Percentiles rank a stretch among this genome's conserved stretches.
Conservation (phyloP, 1,140 invertebrate species). For the Habropoda laboriosa region DNA sequence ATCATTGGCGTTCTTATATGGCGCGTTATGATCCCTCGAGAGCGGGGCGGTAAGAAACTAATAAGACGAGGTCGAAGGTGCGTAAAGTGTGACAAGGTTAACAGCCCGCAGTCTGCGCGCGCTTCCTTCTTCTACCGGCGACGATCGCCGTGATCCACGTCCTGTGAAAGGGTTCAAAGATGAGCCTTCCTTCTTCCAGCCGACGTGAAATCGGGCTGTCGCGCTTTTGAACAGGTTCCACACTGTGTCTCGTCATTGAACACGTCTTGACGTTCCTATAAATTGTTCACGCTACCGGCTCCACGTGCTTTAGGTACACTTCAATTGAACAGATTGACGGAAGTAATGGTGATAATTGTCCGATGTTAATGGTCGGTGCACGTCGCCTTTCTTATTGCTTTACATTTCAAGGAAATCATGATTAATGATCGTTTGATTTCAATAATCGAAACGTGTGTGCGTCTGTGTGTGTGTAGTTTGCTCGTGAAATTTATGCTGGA, state of each 20-base stretch:
- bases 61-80: constrained; percentile 58
- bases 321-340: too few species aligned
- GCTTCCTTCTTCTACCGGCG: constrained; percentile 16
- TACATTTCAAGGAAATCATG: not conserved
- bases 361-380: too few species aligned
- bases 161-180: constrained; percentile 43
- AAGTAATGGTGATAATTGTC: constrained; percentile 1
- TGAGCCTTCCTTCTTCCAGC: not conserved
- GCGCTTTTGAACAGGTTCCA: constrained; percentile 38
- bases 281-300: constrained; percentile 25
- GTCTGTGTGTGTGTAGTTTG: too few species aligned
- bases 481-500: too few species aligned
- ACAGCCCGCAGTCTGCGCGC: constrained; percentile 36
- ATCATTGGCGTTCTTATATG: constrained; percentile 56
- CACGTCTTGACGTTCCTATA: constrained; percentile 7
- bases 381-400: not conserved
- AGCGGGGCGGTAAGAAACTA: constrained; percentile 47
- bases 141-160: not conserved
- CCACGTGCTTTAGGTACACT: not conserved
- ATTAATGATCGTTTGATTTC: not conserved
- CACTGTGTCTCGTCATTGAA: constrained; percentile 3
- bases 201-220: constrained; percentile 35
- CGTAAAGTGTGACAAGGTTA: constrained; percentile 46
- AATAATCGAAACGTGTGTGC: too few species aligned
- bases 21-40: constrained; percentile 46